These are phyloP conservation scores for Heliocidaris erythrogramma DNA, from an alignment of 35 echinoderm and acorn worm species.

Conservation along the genomic window DNA sequence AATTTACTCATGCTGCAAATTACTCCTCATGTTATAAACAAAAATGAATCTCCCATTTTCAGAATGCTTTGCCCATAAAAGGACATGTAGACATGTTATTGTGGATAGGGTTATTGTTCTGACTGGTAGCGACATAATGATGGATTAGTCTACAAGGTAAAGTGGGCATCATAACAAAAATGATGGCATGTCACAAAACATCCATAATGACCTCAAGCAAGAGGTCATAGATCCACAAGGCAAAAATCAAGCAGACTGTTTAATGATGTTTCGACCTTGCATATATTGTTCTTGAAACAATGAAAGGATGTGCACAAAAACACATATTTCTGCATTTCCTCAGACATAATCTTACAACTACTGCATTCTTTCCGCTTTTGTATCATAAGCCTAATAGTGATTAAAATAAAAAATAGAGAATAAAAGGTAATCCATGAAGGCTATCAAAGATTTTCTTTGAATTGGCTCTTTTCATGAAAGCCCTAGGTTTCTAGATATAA, in stretches of 20 bases:
- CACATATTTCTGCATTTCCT: not conserved
- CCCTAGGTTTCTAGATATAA: not conserved
- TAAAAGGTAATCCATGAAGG: not conserved
- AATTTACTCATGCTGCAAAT: not conserved
- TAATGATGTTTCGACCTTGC: no score
- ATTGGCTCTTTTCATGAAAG: not conserved
- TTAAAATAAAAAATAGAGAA: not conserved
- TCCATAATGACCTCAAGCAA: not conserved
- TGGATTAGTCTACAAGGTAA: not conserved
- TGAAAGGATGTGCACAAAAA: no score
- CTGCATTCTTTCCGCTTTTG: no score
- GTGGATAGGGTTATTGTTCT: not conserved
- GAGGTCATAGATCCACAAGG: not conserved
- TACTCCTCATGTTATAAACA: not conserved
- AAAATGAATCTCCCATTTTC: not conserved
- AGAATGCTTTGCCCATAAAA: not conserved
- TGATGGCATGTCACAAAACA: no score
- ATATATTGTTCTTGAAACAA: no score
- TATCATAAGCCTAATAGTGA: not conserved
- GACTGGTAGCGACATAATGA: not conserved
- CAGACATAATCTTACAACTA: not conserved
- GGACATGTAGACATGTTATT: not conserved
- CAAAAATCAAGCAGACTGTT: no score
- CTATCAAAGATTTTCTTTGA: not conserved
- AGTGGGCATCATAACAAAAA: no score